phyloP scores from a whole-genome alignment of 2,888 invertebrate genomes.

The Vesta saturnalis region DNA sequence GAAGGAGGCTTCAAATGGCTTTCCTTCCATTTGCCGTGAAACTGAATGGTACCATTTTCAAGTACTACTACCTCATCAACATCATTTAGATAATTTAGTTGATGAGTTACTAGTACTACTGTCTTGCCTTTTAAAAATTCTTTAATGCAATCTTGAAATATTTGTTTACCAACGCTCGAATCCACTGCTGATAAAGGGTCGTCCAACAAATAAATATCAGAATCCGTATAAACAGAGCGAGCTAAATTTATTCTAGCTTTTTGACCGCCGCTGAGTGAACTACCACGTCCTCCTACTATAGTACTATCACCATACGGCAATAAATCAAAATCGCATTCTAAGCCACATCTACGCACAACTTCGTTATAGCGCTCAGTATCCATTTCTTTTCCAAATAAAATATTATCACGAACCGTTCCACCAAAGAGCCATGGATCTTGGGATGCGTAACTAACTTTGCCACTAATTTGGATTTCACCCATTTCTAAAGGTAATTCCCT shows the following conservation, averaged over 20 bases:
- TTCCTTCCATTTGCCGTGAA: constrained; percentile 71
- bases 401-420: constrained; percentile 74
- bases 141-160: constrained; percentile 74
- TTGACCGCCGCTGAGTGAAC: too few species aligned
- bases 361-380: constrained; percentile 72
- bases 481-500: constrained; percentile 73
- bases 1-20: too few species aligned
- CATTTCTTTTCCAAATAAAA: constrained; percentile 83
- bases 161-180: constrained; percentile 73
- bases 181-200: constrained; percentile 82
- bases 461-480: constrained; percentile 70
- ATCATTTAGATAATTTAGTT: constrained; percentile 79
- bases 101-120: constrained; percentile 83
- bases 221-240: constrained; percentile 74
- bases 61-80: constrained; percentile 66
- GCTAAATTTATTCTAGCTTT: too few species aligned
- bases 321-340: constrained; percentile 74
- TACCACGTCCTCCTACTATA: constrained; percentile 81
- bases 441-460: constrained; percentile 77
- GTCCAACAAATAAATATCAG: constrained; percentile 79
- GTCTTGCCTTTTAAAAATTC: constrained; percentile 73
- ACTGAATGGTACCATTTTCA: constrained; percentile 65
- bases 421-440: constrained; percentile 88
- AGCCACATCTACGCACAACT: constrained; percentile 73
- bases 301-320: constrained; percentile 82